phyloP scores from a whole-genome alignment of 2,888 invertebrate species.

The Pollenia amentaria region DNA sequence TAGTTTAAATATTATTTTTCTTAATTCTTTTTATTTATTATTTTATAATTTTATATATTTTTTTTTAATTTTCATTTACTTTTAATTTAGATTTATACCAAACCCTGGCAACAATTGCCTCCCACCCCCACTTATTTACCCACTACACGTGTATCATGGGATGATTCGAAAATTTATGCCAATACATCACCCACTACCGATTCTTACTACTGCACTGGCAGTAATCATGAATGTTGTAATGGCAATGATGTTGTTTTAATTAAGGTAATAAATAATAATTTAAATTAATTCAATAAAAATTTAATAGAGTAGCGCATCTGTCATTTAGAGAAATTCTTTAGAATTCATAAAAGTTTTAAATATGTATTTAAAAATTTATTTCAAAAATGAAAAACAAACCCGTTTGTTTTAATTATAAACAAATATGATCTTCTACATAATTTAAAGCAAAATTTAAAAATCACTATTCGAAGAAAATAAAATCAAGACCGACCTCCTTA shows the following conservation, averaged over 20 bases:
- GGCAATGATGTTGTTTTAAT: constrained; percentile 85
- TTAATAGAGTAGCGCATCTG: constrained; percentile 37
- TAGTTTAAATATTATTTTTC: constrained; percentile 13
- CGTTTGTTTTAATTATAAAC: no score
- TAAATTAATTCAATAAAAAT: background rate
- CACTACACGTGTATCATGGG: constrained; percentile 84
- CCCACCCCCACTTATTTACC: constrained; percentile 83
- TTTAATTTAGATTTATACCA: constrained; percentile 72
- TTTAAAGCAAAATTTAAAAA: no score
- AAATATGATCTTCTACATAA: no score
- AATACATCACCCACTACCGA: constrained; percentile 75
- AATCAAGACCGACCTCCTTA: no score
- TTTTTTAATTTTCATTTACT: constrained; percentile 51
- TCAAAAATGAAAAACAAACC: no score
- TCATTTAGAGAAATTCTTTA: background rate
- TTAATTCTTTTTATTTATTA: constrained; percentile 34
- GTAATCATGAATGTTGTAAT: constrained; percentile 84
- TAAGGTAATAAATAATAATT: constrained; percentile 80
- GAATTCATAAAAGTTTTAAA: constrained; percentile 17
- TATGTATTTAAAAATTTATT: background rate
- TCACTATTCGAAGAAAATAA: no score
- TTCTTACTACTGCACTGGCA: constrained; percentile 83
- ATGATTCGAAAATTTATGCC: constrained; percentile 84
- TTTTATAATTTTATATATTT: constrained; percentile 58
- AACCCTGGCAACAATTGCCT: constrained; percentile 82